These are phyloP conservation scores for Copidosoma floridanum DNA, from an alignment of 1,140 invertebrate genomes.

Conservation along the genomic window DNA sequence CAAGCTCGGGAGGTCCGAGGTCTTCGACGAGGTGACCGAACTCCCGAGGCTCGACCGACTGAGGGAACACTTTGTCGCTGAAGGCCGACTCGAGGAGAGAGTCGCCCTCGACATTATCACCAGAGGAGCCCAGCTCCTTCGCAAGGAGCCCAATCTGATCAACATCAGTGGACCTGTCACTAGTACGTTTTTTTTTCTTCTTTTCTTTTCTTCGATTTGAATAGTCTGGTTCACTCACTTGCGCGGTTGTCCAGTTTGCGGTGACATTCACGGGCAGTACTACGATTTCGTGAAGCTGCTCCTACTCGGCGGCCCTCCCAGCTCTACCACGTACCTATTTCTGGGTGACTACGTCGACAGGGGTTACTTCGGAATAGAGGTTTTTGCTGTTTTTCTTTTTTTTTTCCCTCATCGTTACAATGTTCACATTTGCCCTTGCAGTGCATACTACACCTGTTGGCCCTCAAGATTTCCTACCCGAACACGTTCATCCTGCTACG, in stretches of 20 bases:
- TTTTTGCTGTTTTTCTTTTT: conserved; percentile 51
- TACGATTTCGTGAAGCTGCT: conserved; percentile 99
- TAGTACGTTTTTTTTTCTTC: conserved; percentile 59
- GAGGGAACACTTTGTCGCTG: conserved; percentile 97
- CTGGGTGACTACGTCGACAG: conserved; percentile 99
- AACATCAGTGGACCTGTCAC: conserved; percentile 99
- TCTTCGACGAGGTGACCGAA: conserved; percentile 90
- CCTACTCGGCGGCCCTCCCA: conserved; percentile 96
- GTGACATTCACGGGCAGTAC: conserved; percentile 99
- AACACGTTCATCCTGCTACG: conserved; percentile 97
- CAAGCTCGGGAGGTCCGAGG: conserved; percentile 91
- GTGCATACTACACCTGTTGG: conserved; percentile 99
- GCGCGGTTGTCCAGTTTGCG: conserved; percentile 87
- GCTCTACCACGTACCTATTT: conserved; percentile 99
- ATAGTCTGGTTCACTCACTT: background rate
- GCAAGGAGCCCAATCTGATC: conserved; percentile 99
- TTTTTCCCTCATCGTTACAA: background rate
- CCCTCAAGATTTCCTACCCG: conserved; percentile 97
- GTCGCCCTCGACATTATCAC: conserved; percentile 96
- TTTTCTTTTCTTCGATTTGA: background rate
- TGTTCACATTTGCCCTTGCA: conserved; percentile 56
- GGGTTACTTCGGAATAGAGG: conserved; percentile 99
- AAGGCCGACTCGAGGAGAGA: conserved; percentile 96
- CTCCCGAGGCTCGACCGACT: conserved; percentile 95
- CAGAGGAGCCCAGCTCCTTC: conserved; percentile 91